Evolutionary conservation across 2,888 invertebrate genomes (phyloP).

Genomic region (Elmis aenea): DNA sequence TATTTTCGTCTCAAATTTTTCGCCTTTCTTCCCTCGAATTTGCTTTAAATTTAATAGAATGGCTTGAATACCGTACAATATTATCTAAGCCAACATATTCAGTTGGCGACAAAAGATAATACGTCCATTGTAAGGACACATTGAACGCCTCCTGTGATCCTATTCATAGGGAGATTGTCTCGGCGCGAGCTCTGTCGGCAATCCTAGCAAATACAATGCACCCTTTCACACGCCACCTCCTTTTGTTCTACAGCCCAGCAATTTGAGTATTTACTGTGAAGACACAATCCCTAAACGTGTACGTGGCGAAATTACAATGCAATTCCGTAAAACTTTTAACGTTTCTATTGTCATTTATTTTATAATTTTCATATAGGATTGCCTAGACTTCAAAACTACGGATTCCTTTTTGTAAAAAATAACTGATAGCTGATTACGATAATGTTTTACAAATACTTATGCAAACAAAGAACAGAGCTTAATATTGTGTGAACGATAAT

Average conservation of each 20-base stretch:
- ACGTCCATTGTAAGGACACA: slow-evolving; percentile 46
- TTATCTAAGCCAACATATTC: slow-evolving; percentile 41
- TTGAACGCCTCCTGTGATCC: slow-evolving; percentile 47
- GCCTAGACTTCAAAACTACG: too few relatives aligned
- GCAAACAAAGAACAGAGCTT: too few relatives aligned
- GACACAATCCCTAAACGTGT: slow-evolving; percentile 21
- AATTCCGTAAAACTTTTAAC: slow-evolving; percentile 10
- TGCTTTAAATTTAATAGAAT: slow-evolving; percentile 24
- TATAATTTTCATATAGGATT: too few relatives aligned
- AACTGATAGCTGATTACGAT: too few relatives aligned
- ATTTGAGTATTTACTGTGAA: slow-evolving; percentile 40
- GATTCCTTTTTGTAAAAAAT: too few relatives aligned
- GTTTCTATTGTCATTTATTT: not conserved
- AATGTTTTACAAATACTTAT: too few relatives aligned
- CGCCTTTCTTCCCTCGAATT: too few relatives aligned
- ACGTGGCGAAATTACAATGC: slow-evolving; percentile 24
- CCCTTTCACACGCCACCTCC: slow-evolving; percentile 45
- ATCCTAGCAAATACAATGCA: slow-evolving; percentile 39
- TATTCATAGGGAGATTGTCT: slow-evolving; percentile 45
- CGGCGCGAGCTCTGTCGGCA: slow-evolving; percentile 38
- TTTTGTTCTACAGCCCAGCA: slow-evolving; percentile 42
- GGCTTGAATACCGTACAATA: slow-evolving; percentile 26
- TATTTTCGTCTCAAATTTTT: too few relatives aligned
- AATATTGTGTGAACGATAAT: too few relatives aligned
- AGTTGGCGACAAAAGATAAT: slow-evolving; percentile 50